Conservation (phyloP, 2,888 invertebrate species). For the Creontiades dilutus region DNA sequence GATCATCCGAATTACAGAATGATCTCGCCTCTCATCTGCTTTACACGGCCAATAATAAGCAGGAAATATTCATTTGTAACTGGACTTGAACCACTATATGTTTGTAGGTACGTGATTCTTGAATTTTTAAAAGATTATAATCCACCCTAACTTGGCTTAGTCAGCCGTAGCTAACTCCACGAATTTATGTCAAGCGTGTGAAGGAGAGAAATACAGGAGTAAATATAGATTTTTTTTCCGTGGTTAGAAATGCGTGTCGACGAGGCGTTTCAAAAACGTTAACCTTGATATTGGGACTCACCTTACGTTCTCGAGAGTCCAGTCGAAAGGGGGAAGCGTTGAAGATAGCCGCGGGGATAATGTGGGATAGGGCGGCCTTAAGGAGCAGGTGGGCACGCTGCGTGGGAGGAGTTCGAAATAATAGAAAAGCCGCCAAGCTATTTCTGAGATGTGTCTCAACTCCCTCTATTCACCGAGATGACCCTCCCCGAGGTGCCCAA, state of each 20-base stretch:
- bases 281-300: slow-evolving; percentile 51
- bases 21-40: too few relatives aligned
- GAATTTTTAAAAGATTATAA: too few relatives aligned
- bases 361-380: slow-evolving; percentile 31
- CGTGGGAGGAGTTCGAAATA: slow-evolving; percentile 66
- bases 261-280: slow-evolving; percentile 37
- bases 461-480: slow-evolving; percentile 51
- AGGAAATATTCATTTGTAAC: too few relatives aligned
- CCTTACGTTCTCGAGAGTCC: slow-evolving; percentile 41
- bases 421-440: slow-evolving; percentile 62
- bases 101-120: too few relatives aligned
- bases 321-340: slow-evolving; percentile 31
- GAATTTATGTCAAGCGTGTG: background rate
- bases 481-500: background rate
- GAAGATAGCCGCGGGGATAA: slow-evolving; percentile 44
- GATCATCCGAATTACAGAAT: too few relatives aligned
- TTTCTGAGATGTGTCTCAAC: slow-evolving; percentile 55
- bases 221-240: slow-evolving; percentile 22
- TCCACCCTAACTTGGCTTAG: background rate
- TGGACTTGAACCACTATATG: too few relatives aligned
- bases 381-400: slow-evolving; percentile 45
- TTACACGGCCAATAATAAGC: too few relatives aligned
- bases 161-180: background rate
- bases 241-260: slow-evolving; percentile 1
- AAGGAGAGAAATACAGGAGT: background rate